phyloP scores from a whole-genome alignment of 2,888 invertebrate genomes.

The Mimas tiliae region DNA sequence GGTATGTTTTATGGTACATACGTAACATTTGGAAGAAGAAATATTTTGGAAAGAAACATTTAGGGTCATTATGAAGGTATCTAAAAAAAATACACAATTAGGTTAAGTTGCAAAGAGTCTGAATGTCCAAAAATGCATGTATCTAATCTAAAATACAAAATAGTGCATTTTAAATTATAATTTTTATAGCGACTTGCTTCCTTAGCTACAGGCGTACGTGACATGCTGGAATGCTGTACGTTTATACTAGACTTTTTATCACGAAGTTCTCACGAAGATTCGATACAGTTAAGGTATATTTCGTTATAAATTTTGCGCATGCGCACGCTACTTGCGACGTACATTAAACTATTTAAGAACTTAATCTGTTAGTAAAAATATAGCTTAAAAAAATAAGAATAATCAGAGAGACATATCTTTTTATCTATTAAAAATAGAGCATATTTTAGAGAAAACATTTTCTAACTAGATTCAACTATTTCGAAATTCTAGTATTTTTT shows the following conservation, averaged over 20 bases:
- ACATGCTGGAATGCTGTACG: neutral
- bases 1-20: too few species aligned
- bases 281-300: constrained; percentile 15
- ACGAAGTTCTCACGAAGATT: constrained; percentile 9
- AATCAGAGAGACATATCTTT: neutral
- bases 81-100: too few species aligned
- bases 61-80: too few species aligned
- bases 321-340: constrained; percentile 12
- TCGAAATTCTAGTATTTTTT: neutral
- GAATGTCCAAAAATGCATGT: too few species aligned
- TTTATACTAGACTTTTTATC: neutral
- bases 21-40: too few species aligned
- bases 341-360: constrained; percentile 9
- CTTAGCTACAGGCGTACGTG: neutral
- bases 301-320: constrained; percentile 18
- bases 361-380: constrained; percentile 1
- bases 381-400: neutral
- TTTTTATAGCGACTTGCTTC: neutral
- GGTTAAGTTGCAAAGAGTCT: too few species aligned
- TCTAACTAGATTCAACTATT: neutral
- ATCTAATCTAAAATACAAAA: too few species aligned
- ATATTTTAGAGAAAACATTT: neutral
- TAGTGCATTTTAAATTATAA: too few species aligned
- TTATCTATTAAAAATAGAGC: too few species aligned
- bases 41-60: too few species aligned